Percentiles rank a stretch among this genome's conserved stretches.
Conservation (phyloP, 2,888 invertebrate genomes). For the Platycheirus albimanus region DNA sequence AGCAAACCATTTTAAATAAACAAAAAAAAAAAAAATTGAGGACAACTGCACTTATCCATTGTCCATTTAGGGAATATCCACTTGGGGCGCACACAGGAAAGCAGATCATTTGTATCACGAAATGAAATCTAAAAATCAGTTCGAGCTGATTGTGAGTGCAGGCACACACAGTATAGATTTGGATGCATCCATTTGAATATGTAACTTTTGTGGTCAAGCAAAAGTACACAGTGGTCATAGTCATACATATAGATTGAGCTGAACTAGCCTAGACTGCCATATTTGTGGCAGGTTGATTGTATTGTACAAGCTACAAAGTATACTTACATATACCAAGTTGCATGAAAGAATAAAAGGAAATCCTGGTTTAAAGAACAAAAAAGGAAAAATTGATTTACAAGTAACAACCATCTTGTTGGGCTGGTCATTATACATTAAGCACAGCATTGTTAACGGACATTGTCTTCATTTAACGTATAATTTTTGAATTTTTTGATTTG, state of each 20-base stretch:
- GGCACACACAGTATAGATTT: background rate
- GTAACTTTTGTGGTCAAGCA: conserved; percentile 51
- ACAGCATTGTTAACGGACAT: conserved; percentile 43
- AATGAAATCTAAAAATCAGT: conserved; percentile 71
- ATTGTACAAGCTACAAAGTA: conserved; percentile 3
- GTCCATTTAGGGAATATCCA: conserved; percentile 62
- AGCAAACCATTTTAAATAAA: conserved; percentile 25
- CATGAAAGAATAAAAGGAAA: conserved; percentile 31
- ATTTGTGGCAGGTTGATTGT: conserved; percentile 58
- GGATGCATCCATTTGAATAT: conserved; percentile 62
- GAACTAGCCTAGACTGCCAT: conserved; percentile 45
- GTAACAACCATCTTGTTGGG: conserved; percentile 20
- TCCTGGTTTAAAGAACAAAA: conserved; percentile 31
- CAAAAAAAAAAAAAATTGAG: no score
- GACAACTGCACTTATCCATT: conserved; percentile 58
- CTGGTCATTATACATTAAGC: conserved; percentile 50
- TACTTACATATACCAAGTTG: no score
- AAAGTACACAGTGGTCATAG: no score
- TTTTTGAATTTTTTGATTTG: conserved; percentile 35
- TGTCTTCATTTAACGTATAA: conserved; percentile 3
- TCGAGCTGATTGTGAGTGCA: conserved; percentile 45
- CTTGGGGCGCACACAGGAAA: conserved; percentile 45
- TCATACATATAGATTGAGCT: background rate
- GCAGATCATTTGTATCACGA: conserved; percentile 74
- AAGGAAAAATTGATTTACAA: conserved; percentile 36